Conservation (phyloP, 1,140 invertebrate genomes). For the Hyles euphorbiae region DNA sequence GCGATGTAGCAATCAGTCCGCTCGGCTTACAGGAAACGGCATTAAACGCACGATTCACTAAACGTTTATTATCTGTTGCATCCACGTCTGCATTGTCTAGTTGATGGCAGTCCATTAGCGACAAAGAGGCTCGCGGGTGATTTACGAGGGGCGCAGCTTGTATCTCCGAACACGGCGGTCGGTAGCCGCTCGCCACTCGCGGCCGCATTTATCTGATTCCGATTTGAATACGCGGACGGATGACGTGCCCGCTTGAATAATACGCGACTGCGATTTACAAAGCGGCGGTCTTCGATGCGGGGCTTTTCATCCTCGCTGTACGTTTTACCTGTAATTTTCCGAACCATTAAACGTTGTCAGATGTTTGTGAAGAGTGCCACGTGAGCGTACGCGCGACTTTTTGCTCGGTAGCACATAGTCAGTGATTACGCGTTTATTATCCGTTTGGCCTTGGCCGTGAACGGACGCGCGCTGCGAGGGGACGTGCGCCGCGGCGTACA, state of each 20-base stretch:
- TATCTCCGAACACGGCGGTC: conserved; percentile 27
- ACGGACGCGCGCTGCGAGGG: conserved; percentile 42
- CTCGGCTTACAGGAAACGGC: conserved; percentile 14
- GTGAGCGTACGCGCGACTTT: conserved; percentile 47
- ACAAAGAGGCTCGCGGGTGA: conserved; percentile 26
- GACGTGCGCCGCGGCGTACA: conserved; percentile 20
- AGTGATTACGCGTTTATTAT: conserved; percentile 61
- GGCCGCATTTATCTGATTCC: conserved; percentile 21
- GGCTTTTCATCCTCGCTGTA: background rate
- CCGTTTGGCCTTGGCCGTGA: conserved; percentile 67
- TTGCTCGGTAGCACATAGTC: conserved; percentile 53
- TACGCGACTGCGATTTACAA: conserved; percentile 26
- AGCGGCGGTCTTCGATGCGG: conserved; percentile 2
- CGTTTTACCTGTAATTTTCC: conserved; percentile 48
- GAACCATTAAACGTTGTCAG: conserved; percentile 58
- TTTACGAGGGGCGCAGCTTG: conserved; percentile 35
- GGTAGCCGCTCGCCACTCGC: conserved; percentile 13
- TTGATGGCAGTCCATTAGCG: conserved; percentile 28
- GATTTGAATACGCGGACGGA: conserved; percentile 16
- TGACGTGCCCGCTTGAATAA: conserved; percentile 7
- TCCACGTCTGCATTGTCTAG: conserved; percentile 10
- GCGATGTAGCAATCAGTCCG: conserved; percentile 7
- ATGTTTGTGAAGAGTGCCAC: conserved; percentile 49
- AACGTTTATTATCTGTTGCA: conserved; percentile 14
- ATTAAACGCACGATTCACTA: conserved; percentile 24